Evolutionary conservation across 2,797 vertebrate genomes (phyloP).

Genomic region (Nasua narica): DNA sequence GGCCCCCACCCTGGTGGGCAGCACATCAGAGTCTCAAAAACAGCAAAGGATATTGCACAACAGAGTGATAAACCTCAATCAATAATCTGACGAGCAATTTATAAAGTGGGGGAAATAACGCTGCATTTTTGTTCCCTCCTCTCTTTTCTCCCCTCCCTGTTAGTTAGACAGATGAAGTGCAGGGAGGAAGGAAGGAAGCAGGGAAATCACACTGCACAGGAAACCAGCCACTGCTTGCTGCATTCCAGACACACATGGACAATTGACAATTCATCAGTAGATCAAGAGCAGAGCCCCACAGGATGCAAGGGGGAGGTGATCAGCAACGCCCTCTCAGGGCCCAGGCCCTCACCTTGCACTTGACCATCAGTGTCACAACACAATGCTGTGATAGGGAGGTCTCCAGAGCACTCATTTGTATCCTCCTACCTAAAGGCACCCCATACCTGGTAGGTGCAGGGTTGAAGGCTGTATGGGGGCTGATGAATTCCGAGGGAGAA

Average conservation of each 20-base stretch:
- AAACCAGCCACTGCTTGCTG: neutral
- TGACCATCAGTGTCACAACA: fast-evolving
- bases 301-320: neutral
- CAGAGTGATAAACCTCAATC: constrained; percentile 27
- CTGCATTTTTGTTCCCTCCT: neutral
- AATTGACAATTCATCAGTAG: neutral
- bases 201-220: fast-evolving
- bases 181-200: neutral
- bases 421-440: neutral
- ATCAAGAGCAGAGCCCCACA: neutral
- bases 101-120: constrained; percentile 8
- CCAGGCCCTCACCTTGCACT: too few relatives aligned
- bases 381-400: fast-evolving
- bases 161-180: neutral
- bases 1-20: fast-evolving
- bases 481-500: constrained; percentile 6
- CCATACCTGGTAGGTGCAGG: neutral
- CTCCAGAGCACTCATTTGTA: neutral
- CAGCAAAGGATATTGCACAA: neutral
- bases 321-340: fast-evolving
- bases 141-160: neutral
- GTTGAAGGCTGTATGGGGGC: neutral
- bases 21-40: neutral
- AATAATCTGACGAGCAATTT: constrained; percentile 54
- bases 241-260: neutral